These are phyloP conservation scores for Sphecodes monilicornis DNA, from an alignment of 2,888 invertebrate species.

Conservation along the genomic window DNA sequence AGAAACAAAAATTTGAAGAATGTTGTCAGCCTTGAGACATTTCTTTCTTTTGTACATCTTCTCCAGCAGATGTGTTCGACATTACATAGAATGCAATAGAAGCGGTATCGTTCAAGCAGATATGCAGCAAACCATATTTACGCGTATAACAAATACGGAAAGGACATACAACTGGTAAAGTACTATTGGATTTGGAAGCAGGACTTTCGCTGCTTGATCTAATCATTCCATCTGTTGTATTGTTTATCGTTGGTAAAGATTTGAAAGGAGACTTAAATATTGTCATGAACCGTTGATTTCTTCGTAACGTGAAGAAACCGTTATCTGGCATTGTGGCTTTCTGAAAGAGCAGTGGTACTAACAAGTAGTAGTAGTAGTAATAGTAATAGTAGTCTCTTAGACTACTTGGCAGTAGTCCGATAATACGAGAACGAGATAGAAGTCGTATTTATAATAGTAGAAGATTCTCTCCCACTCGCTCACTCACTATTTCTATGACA, in stretches of 20 bases:
- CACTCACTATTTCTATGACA: background rate
- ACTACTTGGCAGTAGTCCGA: slow-evolving; percentile 30
- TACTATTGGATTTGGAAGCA: slow-evolving; percentile 73
- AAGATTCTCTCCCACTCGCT: background rate
- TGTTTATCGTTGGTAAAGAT: slow-evolving; percentile 80
- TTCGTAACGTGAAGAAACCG: slow-evolving; percentile 81
- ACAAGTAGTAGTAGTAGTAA: background rate
- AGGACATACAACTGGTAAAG: slow-evolving; percentile 80
- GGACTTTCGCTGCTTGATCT: slow-evolving; percentile 82
- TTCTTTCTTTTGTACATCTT: slow-evolving; percentile 6
- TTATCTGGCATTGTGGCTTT: slow-evolving; percentile 79
- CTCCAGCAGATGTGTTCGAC: background rate
- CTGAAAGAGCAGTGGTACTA: slow-evolving; percentile 76
- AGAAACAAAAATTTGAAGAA: background rate
- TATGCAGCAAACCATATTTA: slow-evolving; percentile 24
- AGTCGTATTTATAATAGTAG: background rate
- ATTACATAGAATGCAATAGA: slow-evolving; percentile 1
- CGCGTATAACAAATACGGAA: slow-evolving; percentile 22
- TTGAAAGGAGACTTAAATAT: slow-evolving; percentile 82
- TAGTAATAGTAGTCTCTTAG: background rate
- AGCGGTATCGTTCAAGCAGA: slow-evolving; percentile 32
- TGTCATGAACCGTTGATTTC: slow-evolving; percentile 81
- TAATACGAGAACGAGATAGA: slow-evolving; percentile 5
- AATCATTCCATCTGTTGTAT: slow-evolving; percentile 79
- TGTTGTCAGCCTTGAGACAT: background rate